Evolutionary conservation across 2,797 vertebrate species (phyloP).

Genomic region (Podargus strigoides): DNA sequence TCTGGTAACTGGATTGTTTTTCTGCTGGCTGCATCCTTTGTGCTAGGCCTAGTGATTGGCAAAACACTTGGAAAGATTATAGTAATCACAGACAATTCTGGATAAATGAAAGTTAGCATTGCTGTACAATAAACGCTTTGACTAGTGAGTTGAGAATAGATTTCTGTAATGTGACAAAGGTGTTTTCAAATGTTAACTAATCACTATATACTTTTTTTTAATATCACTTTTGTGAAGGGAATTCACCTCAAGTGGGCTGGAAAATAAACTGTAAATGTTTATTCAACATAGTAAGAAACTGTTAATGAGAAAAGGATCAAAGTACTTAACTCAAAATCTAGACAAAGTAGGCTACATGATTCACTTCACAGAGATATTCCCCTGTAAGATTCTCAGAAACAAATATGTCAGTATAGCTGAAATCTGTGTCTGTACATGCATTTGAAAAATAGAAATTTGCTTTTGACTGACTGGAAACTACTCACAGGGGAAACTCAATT

Average conservation of each 20-base stretch:
- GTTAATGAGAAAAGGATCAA: slow-evolving; percentile 20
- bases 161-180: not conserved
- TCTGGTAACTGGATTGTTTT: too few species aligned
- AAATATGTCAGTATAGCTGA: not conserved
- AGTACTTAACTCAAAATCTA: not conserved
- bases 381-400: not conserved
- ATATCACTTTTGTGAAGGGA: not conserved
- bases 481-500: fast-evolving
- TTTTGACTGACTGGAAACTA: not conserved
- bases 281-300: slow-evolving; percentile 9
- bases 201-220: not conserved
- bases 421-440: not conserved
- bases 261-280: slow-evolving; percentile 25
- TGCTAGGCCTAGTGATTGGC: not conserved
- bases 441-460: not conserved
- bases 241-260: not conserved
- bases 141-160: not conserved
- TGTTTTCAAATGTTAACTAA: not conserved
- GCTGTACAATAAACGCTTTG: not conserved
- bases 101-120: not conserved
- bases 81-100: not conserved
- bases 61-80: not conserved
- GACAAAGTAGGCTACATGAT: not conserved
- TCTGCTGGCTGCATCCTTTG: too few species aligned
- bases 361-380: not conserved